Evolutionary conservation across 2,888 invertebrate genomes (phyloP).

Genomic region (Odiellus spinosus): DNA sequence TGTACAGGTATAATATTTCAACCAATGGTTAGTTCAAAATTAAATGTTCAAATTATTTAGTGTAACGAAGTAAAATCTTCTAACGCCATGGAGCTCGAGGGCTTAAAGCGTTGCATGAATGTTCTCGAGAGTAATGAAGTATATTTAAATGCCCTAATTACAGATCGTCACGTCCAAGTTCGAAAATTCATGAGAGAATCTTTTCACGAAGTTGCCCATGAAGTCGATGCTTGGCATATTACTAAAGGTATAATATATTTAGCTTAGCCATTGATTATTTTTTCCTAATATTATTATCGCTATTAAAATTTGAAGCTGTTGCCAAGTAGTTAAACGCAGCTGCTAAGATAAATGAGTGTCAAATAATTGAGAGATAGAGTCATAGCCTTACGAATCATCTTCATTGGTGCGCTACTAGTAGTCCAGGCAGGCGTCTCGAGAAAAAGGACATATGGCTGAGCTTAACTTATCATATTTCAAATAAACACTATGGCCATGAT

Average conservation of each 20-base stretch:
- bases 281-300: too few species aligned
- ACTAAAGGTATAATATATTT: background rate
- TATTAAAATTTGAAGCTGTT: too few species aligned
- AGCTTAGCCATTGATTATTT: too few species aligned
- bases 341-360: too few species aligned
- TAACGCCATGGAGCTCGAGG: background rate
- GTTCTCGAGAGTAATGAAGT: background rate
- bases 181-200: background rate
- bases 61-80: background rate
- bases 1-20: background rate
- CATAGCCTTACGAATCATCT: background rate
- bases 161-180: background rate
- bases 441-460: background rate
- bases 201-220: background rate
- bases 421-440: background rate
- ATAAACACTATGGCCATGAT: background rate
- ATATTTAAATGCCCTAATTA: background rate
- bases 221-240: background rate
- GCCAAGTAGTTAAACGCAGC: too few species aligned
- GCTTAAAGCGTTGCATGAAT: background rate
- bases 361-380: background rate
- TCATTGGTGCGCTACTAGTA: background rate
- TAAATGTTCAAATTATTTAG: background rate
- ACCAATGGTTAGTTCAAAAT: background rate
- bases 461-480: background rate